Evolutionary conservation across 2,113 vertebrate genomes (phyloP), one percentile per base, ranked within the genome.

Genomic region (Formicarius rufipectus): DNA sequence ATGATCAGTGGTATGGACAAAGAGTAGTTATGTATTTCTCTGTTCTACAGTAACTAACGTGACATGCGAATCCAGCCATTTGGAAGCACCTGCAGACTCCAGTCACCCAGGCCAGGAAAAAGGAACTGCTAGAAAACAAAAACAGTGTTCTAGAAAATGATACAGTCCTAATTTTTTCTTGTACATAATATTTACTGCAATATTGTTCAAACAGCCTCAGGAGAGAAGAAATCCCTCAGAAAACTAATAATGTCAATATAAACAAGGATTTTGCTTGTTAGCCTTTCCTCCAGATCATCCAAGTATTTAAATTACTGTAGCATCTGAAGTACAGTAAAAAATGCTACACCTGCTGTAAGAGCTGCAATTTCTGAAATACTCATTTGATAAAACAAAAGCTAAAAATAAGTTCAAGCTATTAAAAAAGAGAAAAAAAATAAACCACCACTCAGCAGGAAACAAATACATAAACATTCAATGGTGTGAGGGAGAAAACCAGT

Each of bases 281-380:
- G 63, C 22, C 68, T 93, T 90, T 85, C 50, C 30, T 69, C 42
- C n/a, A 74, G 19, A 77, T 62, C 42, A 88, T 63, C 47, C 52
- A 88, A 96, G 78, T 81, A 90, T 86, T 94, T 90, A 91, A 76
- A 87, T 63, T 77, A 75, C n/a, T 22, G 31, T 30, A 74, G 49
- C 27, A 75, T 76, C 33, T 62, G 14, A 84, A 35, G 28, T 39
- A 49, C 27, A 85, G 10, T 25, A 86, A 76, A 40, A 76, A 93
- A 73, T 35, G 23, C 27, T 63, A 60, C 72, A 83, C 67, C 52
- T 83, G 59, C 59, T 97, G 13, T n/a, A 84, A 62, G 31, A 88
- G 37, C 40, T 80, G 63, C 58, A 68, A 22, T 73, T 66, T 84
- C 31, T 39, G 47, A 86, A 95, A 92, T 52, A 77, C 5, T 50